Base-by-base conservation (phyloP, 1,140 invertebrate genomes). In the Linepithema humile region DNA sequence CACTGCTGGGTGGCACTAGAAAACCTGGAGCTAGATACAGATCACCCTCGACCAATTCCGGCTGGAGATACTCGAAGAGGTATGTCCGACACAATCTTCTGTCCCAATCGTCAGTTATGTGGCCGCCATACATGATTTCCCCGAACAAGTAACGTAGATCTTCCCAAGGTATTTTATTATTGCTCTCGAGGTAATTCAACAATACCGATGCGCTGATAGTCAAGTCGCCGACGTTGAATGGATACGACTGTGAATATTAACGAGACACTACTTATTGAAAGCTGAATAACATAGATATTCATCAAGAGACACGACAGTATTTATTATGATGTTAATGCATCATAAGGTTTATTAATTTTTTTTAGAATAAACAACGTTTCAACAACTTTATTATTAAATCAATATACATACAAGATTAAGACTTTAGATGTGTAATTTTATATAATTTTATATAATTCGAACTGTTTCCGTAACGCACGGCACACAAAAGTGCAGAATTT, bases 31-130 rank as follows among this genome's bases (percentile, higher is more conserved):
- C 98, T 10, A 98, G 95, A 80, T 96, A 95, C 1, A 98, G 92
- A 87, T 99, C 98, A 26, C 97, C 98, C 88, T 98, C 98, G 84
- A 98, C 96, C 91, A 99, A 95, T 88, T 98, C 97, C 0, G 97
- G 95, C 88, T 97, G 96, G 95, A 99, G 96, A 92, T 97, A 98
- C 89, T 98, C 98, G 82, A 97, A 95, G 9, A 99, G 95, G 95
- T 99, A 99, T 7, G 97, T 98, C 57, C 96, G 95, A 91, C 98
- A 99, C 0, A 99, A 94, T 20, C 97, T 94, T 75, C 98, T 94
- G 94, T 99, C 98, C 98, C 98, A 99, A 92, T 99, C 98, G 92
- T 99, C 98, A 0, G 98, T 99, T 88, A 99, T 99, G 92, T 99
- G 98, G 0, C 98, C 98, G 12, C 98, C 98, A 90, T 99, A 99